Conservation (phyloP, 2,888 invertebrate genomes). For the Spicauda simplicius region DNA sequence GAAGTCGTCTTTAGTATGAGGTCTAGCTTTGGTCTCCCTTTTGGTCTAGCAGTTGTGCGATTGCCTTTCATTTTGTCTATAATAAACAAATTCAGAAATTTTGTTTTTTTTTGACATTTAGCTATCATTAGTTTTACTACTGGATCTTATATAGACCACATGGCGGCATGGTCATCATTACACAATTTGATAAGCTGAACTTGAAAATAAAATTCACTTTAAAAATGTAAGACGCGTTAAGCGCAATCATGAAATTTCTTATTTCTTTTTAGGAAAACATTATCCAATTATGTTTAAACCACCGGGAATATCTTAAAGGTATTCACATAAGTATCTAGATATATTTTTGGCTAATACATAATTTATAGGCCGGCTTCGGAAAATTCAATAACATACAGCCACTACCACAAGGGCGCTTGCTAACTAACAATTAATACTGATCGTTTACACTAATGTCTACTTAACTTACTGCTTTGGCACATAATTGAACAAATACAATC, state of each 20-base stretch:
- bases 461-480: slow-evolving; percentile 28
- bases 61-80: slow-evolving; percentile 43
- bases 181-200: too few relatives aligned
- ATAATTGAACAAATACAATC: slow-evolving; percentile 16
- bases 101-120: background rate
- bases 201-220: too few relatives aligned
- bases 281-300: too few relatives aligned
- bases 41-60: slow-evolving; percentile 71
- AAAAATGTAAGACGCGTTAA: too few relatives aligned
- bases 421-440: slow-evolving; percentile 33
- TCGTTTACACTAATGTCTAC: slow-evolving; percentile 1
- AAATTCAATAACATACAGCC: background rate
- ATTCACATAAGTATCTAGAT: background rate
- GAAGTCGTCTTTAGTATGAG: slow-evolving; percentile 45
- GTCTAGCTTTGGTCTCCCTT: slow-evolving; percentile 64
- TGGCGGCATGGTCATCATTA: too few relatives aligned
- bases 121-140: background rate
- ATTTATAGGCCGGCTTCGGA: slow-evolving; percentile 22
- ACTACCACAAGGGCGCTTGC: background rate
- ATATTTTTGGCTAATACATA: background rate
- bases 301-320: too few relatives aligned
- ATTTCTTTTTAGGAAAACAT: too few relatives aligned
- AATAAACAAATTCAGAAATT: background rate
- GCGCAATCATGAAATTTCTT: too few relatives aligned
- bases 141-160: background rate